Evolutionary conservation across 2,113 vertebrate species (phyloP), one percentile per base, ranked within the genome.

Genomic region (Platanista minor): DNA sequence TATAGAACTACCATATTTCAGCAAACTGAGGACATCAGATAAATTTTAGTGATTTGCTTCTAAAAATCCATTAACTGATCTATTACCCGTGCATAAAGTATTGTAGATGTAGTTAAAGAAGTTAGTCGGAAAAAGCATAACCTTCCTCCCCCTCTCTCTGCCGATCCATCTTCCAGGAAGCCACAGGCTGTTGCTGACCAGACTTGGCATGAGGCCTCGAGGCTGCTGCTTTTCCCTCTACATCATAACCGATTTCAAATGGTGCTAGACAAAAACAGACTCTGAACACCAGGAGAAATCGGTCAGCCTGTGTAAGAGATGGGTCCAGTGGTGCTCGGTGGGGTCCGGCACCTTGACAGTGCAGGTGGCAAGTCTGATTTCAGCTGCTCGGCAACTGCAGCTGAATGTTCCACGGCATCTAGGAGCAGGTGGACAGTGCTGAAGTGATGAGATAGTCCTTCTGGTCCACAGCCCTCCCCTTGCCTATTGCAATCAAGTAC

Each of bases 181-280:
- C 27, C 82, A 33, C 59, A 81, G 95, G 94, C 84, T 23, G 92
- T 20, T 8, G 95, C 83, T n/a, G 94, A 23, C 29, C 89, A 57
- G 67, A 85, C 78, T 49, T 27, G 72, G 59, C 43, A 31, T 2
- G 69, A 97, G 95, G 97, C 95, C 98, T 96, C 93, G 83, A 95
- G 97, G 88, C 31, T 89, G 99, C 94, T 96, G 99, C 99, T 98
- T 98, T 99, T 98, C 99, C 99, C 99, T 99, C 99, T 99, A 99
- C 99, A 99, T 99, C 99, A 99, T 99, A 99, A 99, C 99, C 99
- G 99, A 99, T 99, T 99, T 99, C 99, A 99, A 99, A 99, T 99
- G 99, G 99, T 99, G 99, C 99, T 99, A 99, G 99, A 99, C 98
- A 98, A 98, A 98, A 99, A 99, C 98, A 99, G 98, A 99, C 99